Conservation (phyloP, 2,113 vertebrate genomes). For the Datnioides undecimradiatus region DNA sequence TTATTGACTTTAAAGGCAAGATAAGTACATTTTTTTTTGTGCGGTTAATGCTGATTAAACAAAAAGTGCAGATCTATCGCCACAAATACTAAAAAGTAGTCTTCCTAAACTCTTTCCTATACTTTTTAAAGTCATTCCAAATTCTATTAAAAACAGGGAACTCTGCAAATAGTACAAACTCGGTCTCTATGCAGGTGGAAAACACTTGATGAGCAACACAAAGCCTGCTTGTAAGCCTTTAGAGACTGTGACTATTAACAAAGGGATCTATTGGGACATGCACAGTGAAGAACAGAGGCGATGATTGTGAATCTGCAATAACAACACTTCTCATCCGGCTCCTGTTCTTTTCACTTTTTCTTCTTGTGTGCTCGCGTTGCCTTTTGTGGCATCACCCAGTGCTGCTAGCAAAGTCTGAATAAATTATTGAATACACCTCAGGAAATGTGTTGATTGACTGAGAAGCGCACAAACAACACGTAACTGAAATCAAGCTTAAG, state of each 20-base stretch:
- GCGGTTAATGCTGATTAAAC: neutral
- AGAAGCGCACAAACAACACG: slow-evolving; percentile 55
- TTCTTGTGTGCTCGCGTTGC: slow-evolving; percentile 49
- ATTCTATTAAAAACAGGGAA: neutral
- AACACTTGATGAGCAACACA: neutral
- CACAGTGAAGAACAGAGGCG: neutral
- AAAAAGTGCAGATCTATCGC: neutral
- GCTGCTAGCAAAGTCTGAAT: slow-evolving; percentile 70
- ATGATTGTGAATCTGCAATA: slow-evolving; percentile 49
- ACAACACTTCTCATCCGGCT: slow-evolving; percentile 18
- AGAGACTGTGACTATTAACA: slow-evolving; percentile 16
- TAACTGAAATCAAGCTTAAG: slow-evolving; percentile 36
- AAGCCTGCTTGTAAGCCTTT: slow-evolving; percentile 13
- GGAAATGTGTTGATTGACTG: slow-evolving; percentile 66
- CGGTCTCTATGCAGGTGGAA: neutral
- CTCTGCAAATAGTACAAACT: neutral
- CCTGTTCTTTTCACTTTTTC: neutral
- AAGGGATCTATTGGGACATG: neutral
- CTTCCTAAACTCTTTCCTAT: neutral
- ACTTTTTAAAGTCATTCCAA: neutral
- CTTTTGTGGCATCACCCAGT: slow-evolving; percentile 68
- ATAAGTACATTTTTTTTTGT: neutral
- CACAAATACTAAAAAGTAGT: neutral
- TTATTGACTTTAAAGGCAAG: neutral
- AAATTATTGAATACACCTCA: slow-evolving; percentile 71